These are phyloP conservation scores for Drosophila rufa DNA, from an alignment of 1,140 invertebrate species.

Conservation along the genomic window DNA sequence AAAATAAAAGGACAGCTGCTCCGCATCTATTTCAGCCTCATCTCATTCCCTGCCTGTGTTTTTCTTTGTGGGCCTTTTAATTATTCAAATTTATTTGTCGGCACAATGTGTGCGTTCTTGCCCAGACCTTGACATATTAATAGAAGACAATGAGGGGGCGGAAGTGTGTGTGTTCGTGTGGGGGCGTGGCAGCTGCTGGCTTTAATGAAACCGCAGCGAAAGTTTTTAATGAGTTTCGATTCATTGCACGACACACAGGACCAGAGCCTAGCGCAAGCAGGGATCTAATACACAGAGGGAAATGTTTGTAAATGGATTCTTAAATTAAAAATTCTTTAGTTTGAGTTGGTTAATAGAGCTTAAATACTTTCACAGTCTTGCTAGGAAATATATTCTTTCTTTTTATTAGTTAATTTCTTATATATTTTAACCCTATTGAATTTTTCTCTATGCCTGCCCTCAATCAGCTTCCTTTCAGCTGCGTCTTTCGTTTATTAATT, in stretches of 20 bases:
- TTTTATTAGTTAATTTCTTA: no score
- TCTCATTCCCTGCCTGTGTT: slow-evolving; percentile 6
- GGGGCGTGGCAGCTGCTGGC: slow-evolving; percentile 49
- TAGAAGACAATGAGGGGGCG: slow-evolving; percentile 29
- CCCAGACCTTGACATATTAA: slow-evolving; percentile 49
- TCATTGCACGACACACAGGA: slow-evolving; percentile 65
- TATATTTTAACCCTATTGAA: no score
- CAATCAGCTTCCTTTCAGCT: slow-evolving; percentile 44
- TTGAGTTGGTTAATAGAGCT: no score
- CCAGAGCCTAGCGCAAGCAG: slow-evolving; percentile 6
- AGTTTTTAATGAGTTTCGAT: slow-evolving; percentile 83
- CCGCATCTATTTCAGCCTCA: slow-evolving; percentile 27
- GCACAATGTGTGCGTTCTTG: slow-evolving; percentile 48
- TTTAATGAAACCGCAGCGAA: slow-evolving; percentile 71
- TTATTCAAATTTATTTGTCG: slow-evolving; percentile 83
- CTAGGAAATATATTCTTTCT: no score
- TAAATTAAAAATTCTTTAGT: no score
- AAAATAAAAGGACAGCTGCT: slow-evolving; percentile 75
- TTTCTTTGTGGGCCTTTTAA: slow-evolving; percentile 69
- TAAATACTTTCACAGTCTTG: no score
- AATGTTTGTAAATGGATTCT: not conserved
- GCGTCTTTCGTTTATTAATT: slow-evolving; percentile 71
- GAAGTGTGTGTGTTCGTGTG: not conserved
- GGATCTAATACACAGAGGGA: not conserved
- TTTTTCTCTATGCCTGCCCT: slow-evolving; percentile 21